Evolutionary conservation across 2,113 vertebrate species (phyloP), one percentile per base, ranked within the genome.

Genomic region (Cyanoramphus novaezelandiae): DNA sequence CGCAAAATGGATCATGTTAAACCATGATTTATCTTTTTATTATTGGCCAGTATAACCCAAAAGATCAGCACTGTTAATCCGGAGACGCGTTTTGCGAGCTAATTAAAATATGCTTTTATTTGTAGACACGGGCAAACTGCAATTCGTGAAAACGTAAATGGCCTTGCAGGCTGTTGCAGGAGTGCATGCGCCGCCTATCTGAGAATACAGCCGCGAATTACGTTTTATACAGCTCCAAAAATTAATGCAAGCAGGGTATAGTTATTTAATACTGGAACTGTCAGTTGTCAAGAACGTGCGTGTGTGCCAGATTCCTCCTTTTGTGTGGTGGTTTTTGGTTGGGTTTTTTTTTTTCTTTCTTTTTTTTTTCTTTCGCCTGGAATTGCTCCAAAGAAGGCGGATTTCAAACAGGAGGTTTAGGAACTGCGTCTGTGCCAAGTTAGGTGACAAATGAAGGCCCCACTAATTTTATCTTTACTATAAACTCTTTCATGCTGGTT

Each of bases 31-130:
- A 95, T 88, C 63, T 83, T 80, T 89, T 88, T 90, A 86, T 95
- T 95, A 94, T 95, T 95, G 95, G 88, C 90, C 95, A 12, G 24
- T 88, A 96, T 78, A 94, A 94, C 94, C 85, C 81, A 52, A 95
- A 96, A 97, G 89, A 96, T 96, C 89, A 94, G 57, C 80, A 25
- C 57, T 93, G 95, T 96, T 97, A 97, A 97, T 93, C 88, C 81
- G 72, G 84, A 85, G 87, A 77, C 62, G 52, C 47, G 46, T 90
- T 94, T 90, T 90, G 94, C 28, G 39, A 96, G 87, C 67, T 96
- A 96, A 97, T 97, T 97, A 96, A 96, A 95, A 86, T 92, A 94
- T 95, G 80, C 41, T 97, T 97, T 95, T 88, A 95, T 96, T 96
- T 96, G 94, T 87, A 90, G 94, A 65, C 74, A 44, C 31, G 37